A percentile compares a stretch with the other conserved stretches of the same genome.
Evolutionary conservation across 1,140 invertebrate species (phyloP).

Genomic region (Diabrotica undecimpunctata): DNA sequence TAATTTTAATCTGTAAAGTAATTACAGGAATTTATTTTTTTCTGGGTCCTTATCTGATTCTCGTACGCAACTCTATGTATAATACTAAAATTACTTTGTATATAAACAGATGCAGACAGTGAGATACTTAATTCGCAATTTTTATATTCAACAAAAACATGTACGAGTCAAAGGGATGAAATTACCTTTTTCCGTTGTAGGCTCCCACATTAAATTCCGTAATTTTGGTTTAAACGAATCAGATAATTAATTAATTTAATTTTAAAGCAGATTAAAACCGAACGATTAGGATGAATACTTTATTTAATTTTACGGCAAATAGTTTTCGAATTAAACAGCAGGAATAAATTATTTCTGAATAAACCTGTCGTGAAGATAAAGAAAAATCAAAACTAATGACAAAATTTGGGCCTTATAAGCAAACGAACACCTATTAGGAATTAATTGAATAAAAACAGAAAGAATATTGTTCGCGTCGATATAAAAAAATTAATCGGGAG

Average conservation of each 20-base stretch:
- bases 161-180: neutral
- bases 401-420: no score
- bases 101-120: neutral
- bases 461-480: no score
- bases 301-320: neutral
- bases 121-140: neutral
- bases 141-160: neutral
- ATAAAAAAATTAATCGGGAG: no score
- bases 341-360: neutral
- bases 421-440: no score
- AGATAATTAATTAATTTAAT: neutral
- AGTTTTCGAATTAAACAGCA: neutral
- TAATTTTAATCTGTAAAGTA: neutral
- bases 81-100: neutral
- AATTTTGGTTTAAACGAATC: neutral
- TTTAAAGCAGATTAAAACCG: neutral
- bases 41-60: neutral
- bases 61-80: neutral
- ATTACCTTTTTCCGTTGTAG: neutral
- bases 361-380: neutral
- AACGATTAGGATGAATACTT: neutral
- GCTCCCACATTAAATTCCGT: no score
- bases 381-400: no score
- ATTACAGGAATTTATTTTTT: constrained; percentile 1
- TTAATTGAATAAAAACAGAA: no score